These are phyloP conservation scores for Lepidurus couesii DNA, from an alignment of 1,140 invertebrate species.

Conservation along the genomic window DNA sequence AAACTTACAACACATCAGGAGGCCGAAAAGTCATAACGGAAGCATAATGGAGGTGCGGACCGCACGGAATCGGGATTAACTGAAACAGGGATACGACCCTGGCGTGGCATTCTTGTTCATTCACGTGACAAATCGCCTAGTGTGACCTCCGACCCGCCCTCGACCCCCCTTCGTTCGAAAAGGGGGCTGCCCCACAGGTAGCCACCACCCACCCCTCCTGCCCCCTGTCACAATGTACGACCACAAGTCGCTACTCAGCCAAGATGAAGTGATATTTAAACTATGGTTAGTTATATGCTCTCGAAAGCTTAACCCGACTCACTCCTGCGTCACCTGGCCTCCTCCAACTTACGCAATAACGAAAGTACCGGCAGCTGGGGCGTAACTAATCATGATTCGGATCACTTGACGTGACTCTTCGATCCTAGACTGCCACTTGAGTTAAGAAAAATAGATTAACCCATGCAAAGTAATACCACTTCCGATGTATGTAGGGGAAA, in stretches of 20 bases:
- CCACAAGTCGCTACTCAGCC: not conserved
- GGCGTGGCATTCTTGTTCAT: slow-evolving; percentile 9
- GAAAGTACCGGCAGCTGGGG: not conserved
- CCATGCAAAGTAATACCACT: not conserved
- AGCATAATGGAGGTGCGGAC: not conserved
- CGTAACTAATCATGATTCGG: not conserved
- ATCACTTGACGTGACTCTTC: not conserved
- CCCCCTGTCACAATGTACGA: not conserved
- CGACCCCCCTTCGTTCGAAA: not conserved
- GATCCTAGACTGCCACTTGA: not conserved
- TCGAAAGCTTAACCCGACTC: not conserved
- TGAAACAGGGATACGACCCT: not conserved
- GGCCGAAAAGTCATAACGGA: slow-evolving; percentile 1
- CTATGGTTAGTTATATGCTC: not conserved
- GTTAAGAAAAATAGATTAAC: not conserved
- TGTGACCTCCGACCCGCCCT: slow-evolving; percentile 3
- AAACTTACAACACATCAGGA: not conserved
- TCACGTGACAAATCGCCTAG: slow-evolving; percentile 14
- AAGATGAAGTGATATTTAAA: slow-evolving; percentile 11
- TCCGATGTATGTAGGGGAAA: not conserved
- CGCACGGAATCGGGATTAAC: not conserved
- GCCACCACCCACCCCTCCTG: not conserved
- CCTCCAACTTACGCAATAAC: not conserved
- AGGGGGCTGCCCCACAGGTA: not conserved
- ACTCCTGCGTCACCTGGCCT: not conserved